Percentiles rank a stretch among this genome's conserved stretches.
These are phyloP conservation scores for Sebastes elongatus DNA, from an alignment of 2,797 vertebrate genomes.

Conservation along the genomic window DNA sequence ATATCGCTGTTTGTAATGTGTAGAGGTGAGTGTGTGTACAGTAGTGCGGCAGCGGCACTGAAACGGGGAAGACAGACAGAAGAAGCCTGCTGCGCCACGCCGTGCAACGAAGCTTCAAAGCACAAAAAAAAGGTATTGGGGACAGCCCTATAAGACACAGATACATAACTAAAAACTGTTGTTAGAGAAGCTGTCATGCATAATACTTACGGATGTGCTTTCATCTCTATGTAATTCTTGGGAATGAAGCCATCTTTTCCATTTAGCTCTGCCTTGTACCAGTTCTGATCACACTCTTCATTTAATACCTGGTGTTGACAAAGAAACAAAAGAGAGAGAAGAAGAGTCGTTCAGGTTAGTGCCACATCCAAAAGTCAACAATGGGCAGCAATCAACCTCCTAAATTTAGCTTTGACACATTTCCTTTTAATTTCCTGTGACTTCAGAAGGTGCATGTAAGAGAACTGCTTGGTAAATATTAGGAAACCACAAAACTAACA, in stretches of 20 bases:
- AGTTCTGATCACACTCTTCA: slow-evolving; percentile 99
- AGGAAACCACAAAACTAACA: not conserved
- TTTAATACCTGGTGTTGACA: slow-evolving; percentile 91
- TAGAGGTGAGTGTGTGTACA: too few species aligned
- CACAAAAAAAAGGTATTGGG: too few species aligned
- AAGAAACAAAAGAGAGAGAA: not conserved
- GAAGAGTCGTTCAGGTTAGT: not conserved
- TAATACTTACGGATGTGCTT: slow-evolving; percentile 95
- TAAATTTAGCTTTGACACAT: slow-evolving; percentile 1
- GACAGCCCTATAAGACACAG: not conserved
- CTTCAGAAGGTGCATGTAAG: not conserved
- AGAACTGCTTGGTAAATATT: slow-evolving; percentile 24
- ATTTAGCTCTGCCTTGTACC: slow-evolving; percentile 98
- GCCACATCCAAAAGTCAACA: slow-evolving; percentile 13
- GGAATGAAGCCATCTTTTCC: slow-evolving; percentile 99
- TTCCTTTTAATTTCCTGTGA: slow-evolving; percentile 42
- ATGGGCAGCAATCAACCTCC: not conserved
- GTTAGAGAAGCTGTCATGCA: not conserved
- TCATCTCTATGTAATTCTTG: slow-evolving; percentile 99
- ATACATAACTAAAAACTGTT: not conserved
- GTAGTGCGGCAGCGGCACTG: too few species aligned
- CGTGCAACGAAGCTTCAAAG: too few species aligned
- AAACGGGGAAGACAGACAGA: too few species aligned
- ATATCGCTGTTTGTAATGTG: too few species aligned
- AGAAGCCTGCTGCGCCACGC: too few species aligned